Evolutionary conservation across 2,113 vertebrate species (phyloP).

Genomic region (Nematolebias whitei): DNA sequence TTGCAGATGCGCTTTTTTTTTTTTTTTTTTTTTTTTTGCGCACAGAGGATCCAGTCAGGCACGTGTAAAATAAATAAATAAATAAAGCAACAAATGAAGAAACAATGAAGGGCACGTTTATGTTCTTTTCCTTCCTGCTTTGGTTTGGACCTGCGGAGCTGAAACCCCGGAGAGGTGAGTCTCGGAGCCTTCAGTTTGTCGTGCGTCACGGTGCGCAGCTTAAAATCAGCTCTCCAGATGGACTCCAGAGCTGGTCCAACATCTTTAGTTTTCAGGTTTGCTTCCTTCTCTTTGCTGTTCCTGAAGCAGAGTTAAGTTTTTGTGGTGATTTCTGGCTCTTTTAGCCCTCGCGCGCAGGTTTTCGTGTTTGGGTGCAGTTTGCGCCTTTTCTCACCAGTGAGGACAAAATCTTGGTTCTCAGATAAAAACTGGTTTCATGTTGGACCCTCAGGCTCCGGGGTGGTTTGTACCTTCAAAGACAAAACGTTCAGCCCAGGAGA

Average conservation of each 20-base stretch:
- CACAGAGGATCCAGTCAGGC: slow-evolving; percentile 42
- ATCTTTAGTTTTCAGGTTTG: neutral
- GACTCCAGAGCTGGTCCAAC: no score
- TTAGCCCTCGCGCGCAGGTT: slow-evolving; percentile 7
- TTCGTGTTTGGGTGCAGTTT: neutral
- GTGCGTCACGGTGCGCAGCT: no score
- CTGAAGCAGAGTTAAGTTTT: neutral
- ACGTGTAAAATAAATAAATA: slow-evolving; percentile 53
- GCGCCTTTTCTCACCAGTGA: neutral
- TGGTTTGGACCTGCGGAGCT: slow-evolving; percentile 68
- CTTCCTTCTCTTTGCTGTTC: no score
- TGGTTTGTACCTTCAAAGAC: slow-evolving; percentile 89
- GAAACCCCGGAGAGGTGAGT: slow-evolving; percentile 72
- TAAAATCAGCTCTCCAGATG: no score
- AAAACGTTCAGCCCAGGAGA: slow-evolving; percentile 89
- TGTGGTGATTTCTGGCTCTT: neutral
- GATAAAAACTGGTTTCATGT: neutral
- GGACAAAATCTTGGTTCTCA: neutral
- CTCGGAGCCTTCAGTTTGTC: no score
- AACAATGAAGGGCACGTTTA: slow-evolving; percentile 71
- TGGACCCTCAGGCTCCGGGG: slow-evolving; percentile 76
- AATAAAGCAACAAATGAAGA: slow-evolving; percentile 58
- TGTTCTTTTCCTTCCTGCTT: slow-evolving; percentile 65
- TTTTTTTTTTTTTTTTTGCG: neutral
- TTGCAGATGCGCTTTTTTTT: slow-evolving; percentile 54